Conservation (phyloP, 2,113 vertebrate species). For the Notothenia coriiceps region DNA sequence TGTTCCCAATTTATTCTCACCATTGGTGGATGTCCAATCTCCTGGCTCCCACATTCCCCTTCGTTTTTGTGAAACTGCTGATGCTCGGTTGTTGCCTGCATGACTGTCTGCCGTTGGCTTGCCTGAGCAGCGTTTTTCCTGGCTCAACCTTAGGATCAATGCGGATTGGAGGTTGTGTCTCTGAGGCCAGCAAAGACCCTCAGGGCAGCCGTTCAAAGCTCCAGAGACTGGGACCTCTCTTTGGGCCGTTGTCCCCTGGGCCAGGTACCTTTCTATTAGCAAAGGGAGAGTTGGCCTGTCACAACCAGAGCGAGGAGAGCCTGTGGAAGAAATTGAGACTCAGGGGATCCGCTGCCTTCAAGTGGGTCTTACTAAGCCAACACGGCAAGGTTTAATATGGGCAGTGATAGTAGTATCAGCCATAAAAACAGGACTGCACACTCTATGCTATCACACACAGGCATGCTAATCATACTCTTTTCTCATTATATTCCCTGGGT, state of each 20-base stretch:
- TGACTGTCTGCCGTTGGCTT: conserved; percentile 22
- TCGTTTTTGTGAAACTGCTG: conserved; percentile 51
- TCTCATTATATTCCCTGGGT: conserved; percentile 26
- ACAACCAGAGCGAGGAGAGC: conserved; percentile 31
- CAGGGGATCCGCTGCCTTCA: conserved; percentile 44
- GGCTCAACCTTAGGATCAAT: conserved; percentile 65
- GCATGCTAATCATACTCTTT: conserved; percentile 54
- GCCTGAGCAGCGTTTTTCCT: conserved; percentile 33
- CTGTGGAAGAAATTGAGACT: conserved; percentile 29
- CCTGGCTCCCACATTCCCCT: conserved; percentile 8
- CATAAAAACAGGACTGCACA: conserved; percentile 11
- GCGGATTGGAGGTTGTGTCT: conserved; percentile 54
- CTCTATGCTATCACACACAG: conserved; percentile 11
- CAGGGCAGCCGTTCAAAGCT: conserved; percentile 60
- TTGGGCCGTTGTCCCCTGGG: conserved; percentile 8
- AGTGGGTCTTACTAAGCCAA: conserved; percentile 33
- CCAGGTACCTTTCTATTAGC: conserved; percentile 66
- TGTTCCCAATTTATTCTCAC: conserved; percentile 21
- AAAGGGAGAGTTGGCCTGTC: conserved; percentile 36
- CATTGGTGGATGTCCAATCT: conserved; percentile 12
- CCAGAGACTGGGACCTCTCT: conserved; percentile 21
- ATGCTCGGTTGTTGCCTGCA: conserved; percentile 29
- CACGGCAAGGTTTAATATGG: conserved; percentile 24
- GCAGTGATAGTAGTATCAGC: conserved; percentile 19
- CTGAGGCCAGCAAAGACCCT: conserved; percentile 35